A percentile compares a stretch with the other conserved stretches of the same genome.
These are phyloP conservation scores for Micoletzkya japonica DNA, from an alignment of 2,888 invertebrate genomes.

Conservation along the genomic window DNA sequence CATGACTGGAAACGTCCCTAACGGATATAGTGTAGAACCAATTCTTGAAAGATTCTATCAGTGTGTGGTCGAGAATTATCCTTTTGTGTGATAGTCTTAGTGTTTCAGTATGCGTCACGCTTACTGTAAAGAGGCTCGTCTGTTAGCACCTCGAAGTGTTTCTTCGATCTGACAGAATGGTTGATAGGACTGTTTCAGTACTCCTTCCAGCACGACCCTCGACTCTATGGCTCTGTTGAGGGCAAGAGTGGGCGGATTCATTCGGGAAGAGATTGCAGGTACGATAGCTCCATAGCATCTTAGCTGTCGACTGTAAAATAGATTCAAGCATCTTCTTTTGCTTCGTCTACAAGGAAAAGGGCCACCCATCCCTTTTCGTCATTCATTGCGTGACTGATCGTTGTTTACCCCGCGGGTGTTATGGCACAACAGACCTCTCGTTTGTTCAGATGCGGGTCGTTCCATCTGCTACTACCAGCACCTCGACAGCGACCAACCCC, in stretches of 20 bases:
- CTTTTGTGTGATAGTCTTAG: too few species aligned
- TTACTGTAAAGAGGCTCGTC: too few species aligned
- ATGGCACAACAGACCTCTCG: background rate
- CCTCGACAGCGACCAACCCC: slow-evolving; percentile 41
- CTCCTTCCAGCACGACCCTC: slow-evolving; percentile 3
- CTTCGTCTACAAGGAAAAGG: too few species aligned
- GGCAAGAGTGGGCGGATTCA: slow-evolving; percentile 45
- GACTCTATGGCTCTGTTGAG: slow-evolving; percentile 28
- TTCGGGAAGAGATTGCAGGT: slow-evolving; percentile 54
- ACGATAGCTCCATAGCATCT: background rate
- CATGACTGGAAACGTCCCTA: too few species aligned
- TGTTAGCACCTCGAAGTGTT: background rate
- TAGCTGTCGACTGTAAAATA: background rate
- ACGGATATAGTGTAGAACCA: too few species aligned
- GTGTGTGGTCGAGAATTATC: too few species aligned
- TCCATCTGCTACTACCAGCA: slow-evolving; percentile 54
- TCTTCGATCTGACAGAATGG: background rate
- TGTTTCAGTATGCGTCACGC: too few species aligned
- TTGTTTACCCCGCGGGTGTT: background rate
- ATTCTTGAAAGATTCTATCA: too few species aligned
- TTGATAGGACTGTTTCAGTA: slow-evolving; percentile 1
- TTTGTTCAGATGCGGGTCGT: slow-evolving; percentile 48
- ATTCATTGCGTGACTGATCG: background rate
- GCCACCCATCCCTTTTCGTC: background rate
- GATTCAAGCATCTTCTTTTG: background rate